Conservation (phyloP, 2,888 invertebrate species). For the Mimas tiliae region DNA sequence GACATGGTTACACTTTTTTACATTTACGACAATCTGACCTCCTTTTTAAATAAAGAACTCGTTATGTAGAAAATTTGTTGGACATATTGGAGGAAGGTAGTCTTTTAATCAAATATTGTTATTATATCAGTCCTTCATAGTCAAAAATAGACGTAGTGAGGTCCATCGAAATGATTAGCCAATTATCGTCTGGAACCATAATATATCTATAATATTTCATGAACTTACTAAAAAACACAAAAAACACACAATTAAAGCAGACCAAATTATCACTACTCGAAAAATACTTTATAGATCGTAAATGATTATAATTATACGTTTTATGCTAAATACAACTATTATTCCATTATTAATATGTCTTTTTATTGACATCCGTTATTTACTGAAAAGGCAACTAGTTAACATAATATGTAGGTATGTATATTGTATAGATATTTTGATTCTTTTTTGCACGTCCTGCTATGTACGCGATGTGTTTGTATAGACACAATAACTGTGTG, state of each 20-base stretch:
- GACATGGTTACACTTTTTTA: not conserved
- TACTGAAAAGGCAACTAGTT: constrained; percentile 6
- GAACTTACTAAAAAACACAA: constrained; percentile 20
- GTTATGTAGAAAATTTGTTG: not conserved
- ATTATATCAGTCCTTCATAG: not conserved
- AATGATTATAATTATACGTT: not conserved
- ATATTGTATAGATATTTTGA: not conserved
- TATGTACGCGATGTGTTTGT: not conserved
- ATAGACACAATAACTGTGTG: too few species aligned
- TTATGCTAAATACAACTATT: not conserved
- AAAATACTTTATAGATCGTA: constrained; percentile 11
- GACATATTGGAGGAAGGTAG: too few species aligned
- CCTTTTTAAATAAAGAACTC: not conserved
- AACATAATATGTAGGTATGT: not conserved
- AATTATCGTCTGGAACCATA: not conserved
- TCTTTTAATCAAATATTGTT: not conserved
- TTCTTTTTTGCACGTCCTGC: not conserved
- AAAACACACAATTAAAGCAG: constrained; percentile 20
- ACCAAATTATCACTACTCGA: constrained; percentile 20
- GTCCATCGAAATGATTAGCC: not conserved
- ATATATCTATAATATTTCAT: not conserved
- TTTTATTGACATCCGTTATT: constrained; percentile 7
- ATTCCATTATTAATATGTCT: not conserved
- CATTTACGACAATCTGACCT: not conserved
- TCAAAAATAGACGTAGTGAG: not conserved